A percentile compares a stretch with the other conserved stretches of the same genome.
Conservation (phyloP, 2,113 vertebrate genomes). For the Aldabrachelys gigantea region DNA sequence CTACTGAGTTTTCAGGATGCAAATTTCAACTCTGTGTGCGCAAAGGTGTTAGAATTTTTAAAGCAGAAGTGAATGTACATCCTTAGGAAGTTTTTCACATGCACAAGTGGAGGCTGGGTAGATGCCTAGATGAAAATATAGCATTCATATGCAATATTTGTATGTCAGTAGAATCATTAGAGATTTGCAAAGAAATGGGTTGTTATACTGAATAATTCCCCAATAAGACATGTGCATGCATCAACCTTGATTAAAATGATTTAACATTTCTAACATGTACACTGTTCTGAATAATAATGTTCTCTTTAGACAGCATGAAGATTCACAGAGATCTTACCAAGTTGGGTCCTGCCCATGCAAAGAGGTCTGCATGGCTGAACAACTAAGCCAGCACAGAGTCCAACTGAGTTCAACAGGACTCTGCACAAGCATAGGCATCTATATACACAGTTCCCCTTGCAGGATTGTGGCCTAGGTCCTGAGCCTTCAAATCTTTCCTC, state of each 20-base stretch:
- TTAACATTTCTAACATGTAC: neutral
- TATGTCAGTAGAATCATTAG: neutral
- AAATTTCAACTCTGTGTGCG: neutral
- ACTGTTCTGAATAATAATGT: neutral
- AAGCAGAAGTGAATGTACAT: neutral
- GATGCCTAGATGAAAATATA: neutral
- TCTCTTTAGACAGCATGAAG: neutral
- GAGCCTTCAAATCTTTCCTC: neutral
- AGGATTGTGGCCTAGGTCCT: neutral
- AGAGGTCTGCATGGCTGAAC: neutral
- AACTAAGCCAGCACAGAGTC: neutral
- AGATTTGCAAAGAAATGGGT: neutral
- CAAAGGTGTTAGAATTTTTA: neutral
- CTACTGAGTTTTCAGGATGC: neutral
- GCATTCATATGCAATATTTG: neutral
- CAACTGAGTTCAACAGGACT: neutral
- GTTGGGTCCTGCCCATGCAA: neutral
- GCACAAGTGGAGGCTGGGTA: neutral
- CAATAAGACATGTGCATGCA: neutral
- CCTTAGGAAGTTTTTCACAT: neutral
- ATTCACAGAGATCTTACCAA: neutral
- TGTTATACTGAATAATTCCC: neutral
- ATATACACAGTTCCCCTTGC: neutral
- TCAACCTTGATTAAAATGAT: rapidly evolving
- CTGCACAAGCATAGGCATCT: neutral